Evolutionary conservation across 2,888 invertebrate species (phyloP), one percentile per base, ranked within the genome.

Genomic region (Podabrus alpinus): DNA sequence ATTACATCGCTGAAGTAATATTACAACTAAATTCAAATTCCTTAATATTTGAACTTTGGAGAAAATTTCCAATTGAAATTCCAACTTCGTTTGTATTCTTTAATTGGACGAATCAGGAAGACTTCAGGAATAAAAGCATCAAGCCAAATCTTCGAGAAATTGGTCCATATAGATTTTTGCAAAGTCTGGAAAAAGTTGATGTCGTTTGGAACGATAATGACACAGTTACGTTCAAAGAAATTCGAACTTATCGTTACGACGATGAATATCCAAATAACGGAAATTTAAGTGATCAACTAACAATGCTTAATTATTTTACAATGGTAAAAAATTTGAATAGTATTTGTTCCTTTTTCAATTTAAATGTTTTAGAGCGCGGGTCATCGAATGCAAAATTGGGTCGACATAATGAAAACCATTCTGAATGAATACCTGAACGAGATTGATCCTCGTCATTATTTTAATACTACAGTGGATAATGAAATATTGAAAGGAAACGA

Each of bases 401-500:
- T n/a, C n/a, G 7, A 89, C 71, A 88, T 90, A 3, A 86, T 94
- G 9, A 91, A 92, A 1, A 85, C 92, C 77, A 88, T 91, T 0
- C 83, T 94, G 13, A 86, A 81, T n/a, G 45, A 45, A 45, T 45
- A 45, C n/a, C 45, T 45, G 45, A n/a, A 45, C 0, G 73, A 89
- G 79, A 90, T 91, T 67, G 86, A 89, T 11, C 90, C 91, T 68
- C 86, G 88, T 10, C 85, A 94, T 17, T 87, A 90, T 2, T 88
- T 93, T 0, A 90, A 91, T 0, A 93, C 91, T 83, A 88, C 90
- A 0, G 93, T 92, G 0, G 89, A 91, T 5, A 91, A 95, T 82
- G 86, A 95, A 17, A 88, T 96, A 0, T 95, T 96, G 83, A 92
- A 93, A 2, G 97, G 97, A 0, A 97, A 95, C 84, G 89, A 90